Base-by-base conservation (phyloP, 2,888 invertebrate genomes). In the Coelogynopora nodosa region DNA sequence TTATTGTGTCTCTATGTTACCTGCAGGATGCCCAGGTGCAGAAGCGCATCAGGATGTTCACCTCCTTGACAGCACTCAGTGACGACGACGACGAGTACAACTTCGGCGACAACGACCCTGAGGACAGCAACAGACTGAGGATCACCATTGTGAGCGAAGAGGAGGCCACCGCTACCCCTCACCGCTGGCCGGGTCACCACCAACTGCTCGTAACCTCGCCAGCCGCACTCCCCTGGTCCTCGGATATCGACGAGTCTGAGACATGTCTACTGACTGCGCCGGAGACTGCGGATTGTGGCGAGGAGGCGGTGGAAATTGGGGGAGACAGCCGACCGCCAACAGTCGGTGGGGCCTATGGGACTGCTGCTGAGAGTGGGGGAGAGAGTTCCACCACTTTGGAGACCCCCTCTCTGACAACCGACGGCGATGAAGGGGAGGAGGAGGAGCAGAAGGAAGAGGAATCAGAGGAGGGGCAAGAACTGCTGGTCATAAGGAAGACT, bases 21-120 rank as follows among this genome's bases (percentile, higher is more conserved):
- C 23, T 13, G 23, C 74, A 74, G 74, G 74, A 74, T 2, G 27
- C 27, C 2, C 10, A 74, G 23, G 74, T 74, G 2, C 5, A 74
- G 27, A 74, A 74, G 23, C 74, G 74, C 18, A n/a, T 13, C 74
- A 74, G 23, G 74, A 74, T 74, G 74, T 74, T 74, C 74, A 74
- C 74, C 18, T 74, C 74, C 2, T 26, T 74, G 2, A 74, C 74
- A 26, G 74, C 74, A 23, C 74, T 74, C 74, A 74, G 74, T 26
- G 74, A 74, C 23, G 49, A 49, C 49, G 74, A 74, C 23, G 49
- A 49, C 18, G 74, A 74, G 23, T 74, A 74, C 74, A 74, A 74
- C 27, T 74, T 74, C 23, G 74, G 23, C 27, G 74, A 74, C 5
- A 23, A 10, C 2, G 74, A 74, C 74, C 5, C 18, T 26, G 74